Base-by-base conservation (phyloP, 2,113 vertebrate genomes). In the Aplodontia rufa region DNA sequence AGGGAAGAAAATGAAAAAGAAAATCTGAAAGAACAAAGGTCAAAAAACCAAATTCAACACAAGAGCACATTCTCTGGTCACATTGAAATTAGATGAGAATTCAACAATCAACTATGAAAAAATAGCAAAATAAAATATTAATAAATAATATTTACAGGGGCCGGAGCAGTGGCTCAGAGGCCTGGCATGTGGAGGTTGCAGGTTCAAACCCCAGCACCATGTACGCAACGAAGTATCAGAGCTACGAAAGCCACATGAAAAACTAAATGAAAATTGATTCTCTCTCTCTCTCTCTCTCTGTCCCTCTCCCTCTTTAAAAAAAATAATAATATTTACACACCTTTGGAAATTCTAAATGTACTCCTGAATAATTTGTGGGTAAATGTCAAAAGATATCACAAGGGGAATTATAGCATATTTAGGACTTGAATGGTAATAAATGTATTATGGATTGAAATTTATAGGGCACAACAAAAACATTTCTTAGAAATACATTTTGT, bases 331-430 rank as follows among this genome's bases (percentile, higher is more conserved):
- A 78, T 55, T 40, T 10, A 53, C 12, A 58, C 5, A 28, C 47
- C 68, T 78, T 93, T 90, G 40, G 16, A 93, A 91, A 78, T 45
- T 55, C 24, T 69, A 49, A 55, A 55, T 78, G 45, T 6, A 71
- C 19, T 64, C 47, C 9, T 95, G 49, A 58, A 45, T 95, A 87
- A 87, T 55, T 74, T 91, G 10, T 87, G 20, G 55, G 81, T 71
- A 92, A 90, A 84, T 69, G 62, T 47, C 35, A 87, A 84, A 93
- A 93, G 35, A 90, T 40, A 40, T 71, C 75, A 87, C 28, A 30
- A 13, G 20, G 26, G n/a, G 93, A 93, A 90, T 8, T n/a, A 32
- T 2, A 35, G n/a, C 37, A 90, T 47, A 66, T 26, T 81, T 69
- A 81, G 88, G 51, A 81, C 14, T 0, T 62, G 68, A 87, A 87